These are phyloP conservation scores for Drosophila serrata DNA, from an alignment of 1,140 invertebrate genomes.

Conservation along the genomic window DNA sequence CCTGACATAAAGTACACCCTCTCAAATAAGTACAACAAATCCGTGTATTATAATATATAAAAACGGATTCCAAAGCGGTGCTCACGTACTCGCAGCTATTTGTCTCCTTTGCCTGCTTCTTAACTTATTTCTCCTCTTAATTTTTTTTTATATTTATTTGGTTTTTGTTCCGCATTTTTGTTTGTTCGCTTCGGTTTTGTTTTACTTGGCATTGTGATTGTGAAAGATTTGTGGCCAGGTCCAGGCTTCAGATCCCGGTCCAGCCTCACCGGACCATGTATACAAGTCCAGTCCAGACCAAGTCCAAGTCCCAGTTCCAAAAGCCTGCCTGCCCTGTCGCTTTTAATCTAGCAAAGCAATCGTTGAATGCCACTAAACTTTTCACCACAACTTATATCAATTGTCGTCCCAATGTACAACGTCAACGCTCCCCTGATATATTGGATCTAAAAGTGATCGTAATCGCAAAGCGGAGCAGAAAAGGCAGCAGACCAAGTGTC, in stretches of 20 bases:
- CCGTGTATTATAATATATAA: conserved; percentile 4
- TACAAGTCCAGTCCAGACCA: background rate
- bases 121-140: conserved; percentile 54
- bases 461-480: conserved; percentile 78
- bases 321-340: conserved; percentile 61
- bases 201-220: conserved; percentile 71
- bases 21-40: conserved; percentile 14
- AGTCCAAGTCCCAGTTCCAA: conserved; percentile 1
- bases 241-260: conserved; percentile 45
- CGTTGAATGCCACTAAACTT: conserved; percentile 85
- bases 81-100: conserved; percentile 73
- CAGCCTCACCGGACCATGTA: conserved; percentile 23
- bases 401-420: conserved; percentile 85
- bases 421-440: conserved; percentile 84
- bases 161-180: conserved; percentile 37
- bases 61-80: conserved; percentile 63
- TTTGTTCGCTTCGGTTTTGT: conserved; percentile 40
- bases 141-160: conserved; percentile 40
- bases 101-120: conserved; percentile 55
- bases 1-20: conserved; percentile 47
- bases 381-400: conserved; percentile 85
- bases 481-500: conserved; percentile 48
- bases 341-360: conserved; percentile 84
- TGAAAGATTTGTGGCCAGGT: conserved; percentile 74
- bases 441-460: conserved; percentile 85